Evolutionary conservation across 1,140 invertebrate species (phyloP).

Genomic region (Luehdorfia chinensis): DNA sequence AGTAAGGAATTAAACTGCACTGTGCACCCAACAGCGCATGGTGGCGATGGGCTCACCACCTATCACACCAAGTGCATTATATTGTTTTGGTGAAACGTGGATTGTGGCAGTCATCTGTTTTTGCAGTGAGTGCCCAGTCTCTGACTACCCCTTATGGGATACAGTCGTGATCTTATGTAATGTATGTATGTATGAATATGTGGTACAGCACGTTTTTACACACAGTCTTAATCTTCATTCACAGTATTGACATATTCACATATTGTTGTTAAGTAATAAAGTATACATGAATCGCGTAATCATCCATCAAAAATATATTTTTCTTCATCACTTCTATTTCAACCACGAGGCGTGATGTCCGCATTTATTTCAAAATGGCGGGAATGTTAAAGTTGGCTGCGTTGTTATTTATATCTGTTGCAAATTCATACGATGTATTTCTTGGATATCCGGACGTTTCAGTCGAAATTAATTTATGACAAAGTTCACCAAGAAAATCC

Average conservation of each 20-base stretch:
- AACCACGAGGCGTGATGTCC: not conserved
- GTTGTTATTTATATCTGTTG: constrained; percentile 21
- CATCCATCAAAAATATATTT: not conserved
- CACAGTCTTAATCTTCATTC: too few species aligned
- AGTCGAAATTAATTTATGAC: constrained; percentile 49
- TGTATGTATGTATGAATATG: too few species aligned
- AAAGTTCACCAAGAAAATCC: constrained; percentile 57
- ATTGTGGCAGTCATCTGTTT: too few species aligned
- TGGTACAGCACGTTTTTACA: too few species aligned
- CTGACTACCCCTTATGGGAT: too few species aligned
- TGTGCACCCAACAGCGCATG: too few species aligned
- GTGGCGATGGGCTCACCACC: too few species aligned
- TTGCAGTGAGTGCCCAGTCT: too few species aligned
- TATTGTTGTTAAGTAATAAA: constrained; percentile 9
- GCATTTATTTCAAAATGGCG: not conserved
- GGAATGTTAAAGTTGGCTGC: not conserved
- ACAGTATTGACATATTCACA: constrained; percentile 5
- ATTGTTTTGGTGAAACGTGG: too few species aligned
- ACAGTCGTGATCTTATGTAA: too few species aligned
- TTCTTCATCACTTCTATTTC: not conserved
- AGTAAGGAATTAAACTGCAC: too few species aligned
- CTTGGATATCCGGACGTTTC: constrained; percentile 33
- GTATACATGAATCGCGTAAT: constrained; percentile 9
- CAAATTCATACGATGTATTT: constrained; percentile 42
- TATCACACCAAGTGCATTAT: too few species aligned